Conservation (phyloP, 2,113 vertebrate species). For the Acinonyx jubatus region DNA sequence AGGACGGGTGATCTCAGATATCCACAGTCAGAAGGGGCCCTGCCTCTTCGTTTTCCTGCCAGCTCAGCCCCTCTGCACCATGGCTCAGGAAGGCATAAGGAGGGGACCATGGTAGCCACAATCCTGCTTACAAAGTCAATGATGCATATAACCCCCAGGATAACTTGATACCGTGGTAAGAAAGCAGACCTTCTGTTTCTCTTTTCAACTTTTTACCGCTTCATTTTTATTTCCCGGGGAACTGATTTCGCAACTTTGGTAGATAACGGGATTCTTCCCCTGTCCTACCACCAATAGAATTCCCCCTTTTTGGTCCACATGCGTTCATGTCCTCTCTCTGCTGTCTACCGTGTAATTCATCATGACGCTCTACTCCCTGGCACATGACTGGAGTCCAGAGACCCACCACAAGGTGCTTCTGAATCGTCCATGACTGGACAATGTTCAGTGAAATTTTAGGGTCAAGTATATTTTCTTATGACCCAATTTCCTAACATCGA, state of each 20-base stretch:
- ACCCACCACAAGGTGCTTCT: not conserved
- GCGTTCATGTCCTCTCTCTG: not conserved
- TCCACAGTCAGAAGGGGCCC: fast-evolving
- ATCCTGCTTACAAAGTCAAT: not conserved
- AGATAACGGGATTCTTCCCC: not conserved
- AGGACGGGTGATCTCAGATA: fast-evolving
- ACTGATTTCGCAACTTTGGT: not conserved
- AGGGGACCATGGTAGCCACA: fast-evolving
- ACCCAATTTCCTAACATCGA: not conserved
- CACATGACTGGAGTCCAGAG: not conserved
- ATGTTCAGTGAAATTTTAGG: not conserved
- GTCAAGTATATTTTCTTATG: not conserved
- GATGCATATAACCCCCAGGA: no score
- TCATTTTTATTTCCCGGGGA: not conserved
- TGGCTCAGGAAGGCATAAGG: not conserved
- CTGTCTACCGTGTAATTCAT: not conserved
- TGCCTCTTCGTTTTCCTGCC: not conserved
- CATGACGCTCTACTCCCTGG: not conserved
- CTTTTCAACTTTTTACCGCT: not conserved
- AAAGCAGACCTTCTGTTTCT: not conserved
- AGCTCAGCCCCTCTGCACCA: not conserved
- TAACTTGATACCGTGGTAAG: fast-evolving
- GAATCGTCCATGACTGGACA: not conserved
- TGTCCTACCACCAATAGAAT: not conserved
- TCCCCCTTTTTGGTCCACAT: not conserved